Evolutionary conservation across 1,140 invertebrate genomes (phyloP), one percentile per base, ranked within the genome.

Genomic region (Bicyclus anynana): DNA sequence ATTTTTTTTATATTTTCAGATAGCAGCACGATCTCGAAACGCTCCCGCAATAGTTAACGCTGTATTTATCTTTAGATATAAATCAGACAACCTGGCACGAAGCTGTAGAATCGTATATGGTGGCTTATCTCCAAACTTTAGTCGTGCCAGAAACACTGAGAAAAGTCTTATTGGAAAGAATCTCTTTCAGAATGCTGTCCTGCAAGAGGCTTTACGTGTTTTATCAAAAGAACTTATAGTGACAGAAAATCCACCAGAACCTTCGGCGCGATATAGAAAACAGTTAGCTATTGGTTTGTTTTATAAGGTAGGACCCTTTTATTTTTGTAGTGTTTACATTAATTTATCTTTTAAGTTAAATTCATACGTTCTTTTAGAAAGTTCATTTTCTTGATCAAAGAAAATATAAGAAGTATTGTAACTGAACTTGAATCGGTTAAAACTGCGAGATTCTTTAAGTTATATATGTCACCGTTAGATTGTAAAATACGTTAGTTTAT

Each of bases 41-140:
- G 66, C 74, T 0, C 71, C 77, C 23, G 80, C 80, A 0, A 53
- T 74, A 21, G 69, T 80, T 0, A 69, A 83, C 47, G 67, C 72
- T 23, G 82, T 70, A 0, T 83, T 76, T 33, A 29, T 77, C 5
- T 81, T 73, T 29, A 69, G 70, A 52, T 5, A 77, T 1, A 52
- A 63, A 7, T 23, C 17, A 5, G 18, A 49, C 2, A 56, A 55
- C 16, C 40, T 18, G 6, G 71, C 80, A 0, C 6, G 40, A 14
- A 29, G 63, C 27, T 58, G 65, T 16, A 72, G 73, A 46, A 74
- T 84, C 23, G 89, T 91, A 9, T 93, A 90, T 66, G 92, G 94
- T 9, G 94, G 93, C 21, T 93, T 96, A 16, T 91, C 89, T 56
- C 84, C 91, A 9, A 66, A 89, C 10, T 96, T 95, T 69, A 86